These are phyloP conservation scores for Cyphomyrmex costatus DNA, from an alignment of 1,140 invertebrate genomes.

Conservation along the genomic window DNA sequence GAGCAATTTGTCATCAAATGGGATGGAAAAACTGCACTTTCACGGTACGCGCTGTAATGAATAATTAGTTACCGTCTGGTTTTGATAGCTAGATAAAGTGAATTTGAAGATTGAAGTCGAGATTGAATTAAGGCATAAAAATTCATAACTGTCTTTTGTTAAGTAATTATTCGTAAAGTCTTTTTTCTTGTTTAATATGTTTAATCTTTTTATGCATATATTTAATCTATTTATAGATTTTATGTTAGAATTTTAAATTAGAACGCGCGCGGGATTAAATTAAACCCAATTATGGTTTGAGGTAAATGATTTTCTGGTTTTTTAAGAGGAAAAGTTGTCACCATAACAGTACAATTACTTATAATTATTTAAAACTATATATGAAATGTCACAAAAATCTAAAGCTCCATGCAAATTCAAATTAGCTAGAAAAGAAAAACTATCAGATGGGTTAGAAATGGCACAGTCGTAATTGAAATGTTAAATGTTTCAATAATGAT, in stretches of 20 bases:
- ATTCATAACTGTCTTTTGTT: conserved; percentile 7
- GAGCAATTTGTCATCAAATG: conserved; percentile 32
- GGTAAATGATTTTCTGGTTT: too few relatives aligned
- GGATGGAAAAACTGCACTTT: conserved; percentile 15
- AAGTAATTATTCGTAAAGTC: background rate
- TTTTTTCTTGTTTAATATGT: background rate
- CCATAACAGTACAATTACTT: too few relatives aligned
- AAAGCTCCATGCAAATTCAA: too few relatives aligned
- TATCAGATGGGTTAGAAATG: too few relatives aligned
- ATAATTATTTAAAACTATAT: too few relatives aligned
- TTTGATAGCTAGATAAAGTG: conserved; percentile 26
- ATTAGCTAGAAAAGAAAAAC: too few relatives aligned
- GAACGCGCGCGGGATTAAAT: too few relatives aligned
- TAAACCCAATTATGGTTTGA: too few relatives aligned
- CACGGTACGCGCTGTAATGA: conserved; percentile 11
- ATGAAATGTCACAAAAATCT: too few relatives aligned
- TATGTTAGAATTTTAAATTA: background rate
- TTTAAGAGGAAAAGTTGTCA: too few relatives aligned
- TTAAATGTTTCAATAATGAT: background rate
- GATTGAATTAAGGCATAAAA: background rate
- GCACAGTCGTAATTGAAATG: too few relatives aligned
- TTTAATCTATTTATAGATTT: background rate
- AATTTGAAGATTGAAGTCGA: conserved; percentile 11
- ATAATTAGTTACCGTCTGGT: conserved; percentile 27
- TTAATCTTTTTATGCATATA: background rate